Percentiles rank a stretch among this genome's conserved stretches.
Conservation (phyloP, 2,888 invertebrate species). For the Sphaeridia pumilis region DNA sequence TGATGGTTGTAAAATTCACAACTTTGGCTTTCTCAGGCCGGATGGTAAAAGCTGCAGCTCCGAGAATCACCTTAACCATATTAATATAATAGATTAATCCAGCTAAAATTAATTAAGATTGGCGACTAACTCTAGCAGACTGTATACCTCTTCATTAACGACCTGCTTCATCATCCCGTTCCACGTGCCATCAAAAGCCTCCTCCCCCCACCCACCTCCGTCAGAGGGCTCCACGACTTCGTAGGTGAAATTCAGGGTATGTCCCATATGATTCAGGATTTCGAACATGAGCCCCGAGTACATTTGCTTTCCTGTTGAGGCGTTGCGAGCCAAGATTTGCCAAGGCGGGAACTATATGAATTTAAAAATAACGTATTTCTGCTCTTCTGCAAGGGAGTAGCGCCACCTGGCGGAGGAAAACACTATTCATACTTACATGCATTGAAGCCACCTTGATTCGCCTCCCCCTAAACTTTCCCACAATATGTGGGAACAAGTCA, state of each 20-base stretch:
- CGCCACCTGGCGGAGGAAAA: no score
- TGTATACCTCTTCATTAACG: conserved; percentile 21
- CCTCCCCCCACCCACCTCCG: conserved; percentile 36
- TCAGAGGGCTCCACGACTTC: conserved; percentile 36
- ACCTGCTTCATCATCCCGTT: conserved; percentile 45
- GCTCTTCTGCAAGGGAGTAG: no score
- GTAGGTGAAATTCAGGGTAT: conserved; percentile 69
- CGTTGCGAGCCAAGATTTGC: conserved; percentile 54
- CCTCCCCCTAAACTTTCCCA: conserved; percentile 64
- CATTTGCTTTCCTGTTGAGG: conserved; percentile 45
- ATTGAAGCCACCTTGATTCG: conserved; percentile 60
- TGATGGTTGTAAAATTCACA: conserved; percentile 65
- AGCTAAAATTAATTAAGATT: background rate
- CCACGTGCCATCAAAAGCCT: conserved; percentile 37
- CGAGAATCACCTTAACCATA: conserved; percentile 44
- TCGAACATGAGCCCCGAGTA: conserved; percentile 67
- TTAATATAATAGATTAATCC: no score
- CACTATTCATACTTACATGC: conserved; percentile 50
- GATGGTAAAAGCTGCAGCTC: conserved; percentile 48
- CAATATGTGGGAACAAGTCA: conserved; percentile 64
- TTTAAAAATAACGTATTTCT: no score
- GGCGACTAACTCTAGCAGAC: background rate
- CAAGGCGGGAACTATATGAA: conserved; percentile 68
- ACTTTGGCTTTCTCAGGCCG: conserved; percentile 43
- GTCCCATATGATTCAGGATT: conserved; percentile 60